phyloP scores from a whole-genome alignment of 2,888 invertebrate genomes.

The Rutpela maculata region DNA sequence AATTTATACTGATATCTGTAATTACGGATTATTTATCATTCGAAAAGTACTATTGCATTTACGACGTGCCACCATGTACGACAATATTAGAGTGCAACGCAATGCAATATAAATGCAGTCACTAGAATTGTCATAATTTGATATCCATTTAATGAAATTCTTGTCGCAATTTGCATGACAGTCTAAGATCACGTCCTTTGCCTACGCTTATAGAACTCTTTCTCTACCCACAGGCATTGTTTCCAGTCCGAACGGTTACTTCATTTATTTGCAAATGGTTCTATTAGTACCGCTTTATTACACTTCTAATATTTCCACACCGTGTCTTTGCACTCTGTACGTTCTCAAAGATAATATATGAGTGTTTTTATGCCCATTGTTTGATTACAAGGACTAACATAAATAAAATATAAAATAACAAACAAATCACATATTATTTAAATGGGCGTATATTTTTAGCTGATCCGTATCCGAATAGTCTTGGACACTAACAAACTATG shows the following conservation, averaged over 20 bases:
- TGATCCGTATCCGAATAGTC: too few species aligned
- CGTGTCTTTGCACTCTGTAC: constrained; percentile 3
- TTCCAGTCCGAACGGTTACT: constrained; percentile 24
- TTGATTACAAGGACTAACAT: neutral
- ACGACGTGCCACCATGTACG: neutral
- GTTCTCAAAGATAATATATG: neutral
- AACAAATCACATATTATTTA: neutral
- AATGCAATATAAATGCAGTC: constrained; percentile 31
- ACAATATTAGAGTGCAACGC: constrained; percentile 17
- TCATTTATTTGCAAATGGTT: constrained; percentile 32
- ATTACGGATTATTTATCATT: too few species aligned
- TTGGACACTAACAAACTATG: too few species aligned
- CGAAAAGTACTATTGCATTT: neutral
- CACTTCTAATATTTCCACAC: constrained; percentile 19
- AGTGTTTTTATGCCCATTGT: neutral
- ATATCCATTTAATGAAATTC: constrained; percentile 35
- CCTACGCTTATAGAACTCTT: constrained; percentile 25
- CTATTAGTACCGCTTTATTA: constrained; percentile 31
- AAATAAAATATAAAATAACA: neutral
- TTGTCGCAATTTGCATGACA: constrained; percentile 32
- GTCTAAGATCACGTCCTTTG: constrained; percentile 30
- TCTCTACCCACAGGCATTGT: constrained; percentile 31
- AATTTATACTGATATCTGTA: too few species aligned
- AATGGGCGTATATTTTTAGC: neutral
- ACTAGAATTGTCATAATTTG: constrained; percentile 28